phyloP scores from a whole-genome alignment of 2,797 vertebrate genomes.

The Smutsia temminckii region DNA sequence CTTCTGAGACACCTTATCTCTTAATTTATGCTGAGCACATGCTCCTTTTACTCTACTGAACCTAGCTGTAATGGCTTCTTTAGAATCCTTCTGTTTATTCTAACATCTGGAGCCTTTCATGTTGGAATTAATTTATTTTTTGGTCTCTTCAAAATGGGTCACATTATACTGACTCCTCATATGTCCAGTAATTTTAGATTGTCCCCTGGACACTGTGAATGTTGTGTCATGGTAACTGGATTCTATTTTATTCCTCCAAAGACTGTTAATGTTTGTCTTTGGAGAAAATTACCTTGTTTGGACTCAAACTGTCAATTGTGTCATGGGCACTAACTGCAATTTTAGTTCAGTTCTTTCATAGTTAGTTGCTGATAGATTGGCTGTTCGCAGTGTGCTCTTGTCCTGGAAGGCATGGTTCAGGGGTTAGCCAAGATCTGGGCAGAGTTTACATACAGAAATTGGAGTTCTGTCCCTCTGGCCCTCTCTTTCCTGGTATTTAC shows the following conservation, averaged over 20 bases:
- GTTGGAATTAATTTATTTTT: neutral
- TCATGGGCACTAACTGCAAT: neutral
- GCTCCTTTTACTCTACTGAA: neutral
- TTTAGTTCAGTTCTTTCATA: neutral
- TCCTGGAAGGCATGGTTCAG: neutral
- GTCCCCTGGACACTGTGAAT: neutral
- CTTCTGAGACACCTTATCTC: neutral
- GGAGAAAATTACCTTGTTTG: neutral
- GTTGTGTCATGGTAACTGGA: neutral
- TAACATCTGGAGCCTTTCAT: neutral
- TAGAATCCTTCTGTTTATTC: neutral
- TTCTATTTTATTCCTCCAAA: neutral
- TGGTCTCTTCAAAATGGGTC: constrained; percentile 16
- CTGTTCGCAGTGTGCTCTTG: neutral
- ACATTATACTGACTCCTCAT: neutral
- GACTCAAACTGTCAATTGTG: neutral
- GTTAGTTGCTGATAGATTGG: neutral
- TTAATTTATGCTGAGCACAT: neutral
- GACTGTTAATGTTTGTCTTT: neutral
- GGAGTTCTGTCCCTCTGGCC: neutral
- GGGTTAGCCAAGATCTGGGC: neutral
- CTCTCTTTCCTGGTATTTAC: neutral
- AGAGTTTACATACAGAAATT: neutral
- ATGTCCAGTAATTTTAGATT: neutral
- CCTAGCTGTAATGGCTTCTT: neutral